Evolutionary conservation across 2,113 vertebrate species (phyloP), one percentile per base, ranked within the genome.

Genomic region (cattle (Bos taurus)): DNA sequence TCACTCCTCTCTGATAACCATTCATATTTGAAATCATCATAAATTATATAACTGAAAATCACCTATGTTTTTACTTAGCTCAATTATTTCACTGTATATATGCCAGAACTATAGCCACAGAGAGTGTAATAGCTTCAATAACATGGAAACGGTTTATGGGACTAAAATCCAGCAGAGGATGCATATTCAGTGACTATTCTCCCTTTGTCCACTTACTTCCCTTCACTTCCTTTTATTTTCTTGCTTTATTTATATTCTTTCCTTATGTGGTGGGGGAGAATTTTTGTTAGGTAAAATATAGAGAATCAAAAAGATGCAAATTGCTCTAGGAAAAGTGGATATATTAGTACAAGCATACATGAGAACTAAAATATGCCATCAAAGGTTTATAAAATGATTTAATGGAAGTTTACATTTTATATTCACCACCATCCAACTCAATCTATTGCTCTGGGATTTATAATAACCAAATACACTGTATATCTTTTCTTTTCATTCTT

Each of bases 161-260:
- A 30, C 43, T 15, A 11, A 33, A 62, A 56, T 83, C n/a, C 33
- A 13, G 40, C 19, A 52, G 12, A 50, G 2, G 9, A 30, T 36
- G 17, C 1, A 40, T 48, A 10, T 4, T 50, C 7, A 48, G 4
- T 30, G 3, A 15, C 11, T 28, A 2, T 6, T 78, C 28, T 17
- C 9, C 30, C 57, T 84, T 89, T 36, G 43, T 46, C 11, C 26
- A 21, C 0, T 33, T 50, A 17, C 2, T n/a, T 46, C 30, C 36
- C 16, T 67, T 67, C 36, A 3, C 28, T 71, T 82, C 43, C 21
- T 36, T 77, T 82, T 7, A 52, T 85, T 88, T 77, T 40, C 54
- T 56, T 33, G 48, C 13, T 82, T 46, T 60, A 74, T 33, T 64
- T 83, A 25, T 15, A 12, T 4, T 23, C 2, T 91, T 87, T 74